These are phyloP conservation scores for Thalassoma bifasciatum DNA, from an alignment of 2,113 vertebrate species.

Conservation along the genomic window DNA sequence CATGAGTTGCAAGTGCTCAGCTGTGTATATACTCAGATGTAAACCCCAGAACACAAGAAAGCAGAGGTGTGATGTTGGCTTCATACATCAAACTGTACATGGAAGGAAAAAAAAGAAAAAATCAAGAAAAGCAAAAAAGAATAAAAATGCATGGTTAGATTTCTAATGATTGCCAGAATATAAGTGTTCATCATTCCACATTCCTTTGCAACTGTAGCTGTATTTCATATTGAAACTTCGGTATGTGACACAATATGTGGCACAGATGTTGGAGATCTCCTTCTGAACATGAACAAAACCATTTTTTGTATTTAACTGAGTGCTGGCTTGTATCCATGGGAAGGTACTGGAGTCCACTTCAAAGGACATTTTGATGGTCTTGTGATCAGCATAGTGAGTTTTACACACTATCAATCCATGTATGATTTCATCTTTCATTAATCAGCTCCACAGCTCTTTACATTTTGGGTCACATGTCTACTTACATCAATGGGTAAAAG, in stretches of 20 bases:
- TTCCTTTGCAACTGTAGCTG: slow-evolving; percentile 55
- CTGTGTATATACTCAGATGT: slow-evolving; percentile 42
- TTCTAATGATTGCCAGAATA: background rate
- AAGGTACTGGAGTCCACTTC: slow-evolving; percentile 38
- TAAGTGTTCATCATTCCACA: slow-evolving; percentile 37
- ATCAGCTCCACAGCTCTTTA: no score
- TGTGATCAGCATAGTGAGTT: background rate
- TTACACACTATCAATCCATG: background rate
- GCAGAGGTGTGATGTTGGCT: slow-evolving; percentile 18
- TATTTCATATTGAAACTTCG: slow-evolving; percentile 68
- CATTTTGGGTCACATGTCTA: no score
- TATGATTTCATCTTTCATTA: background rate
- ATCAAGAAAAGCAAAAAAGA: background rate
- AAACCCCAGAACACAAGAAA: slow-evolving; percentile 33
- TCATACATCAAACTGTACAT: background rate
- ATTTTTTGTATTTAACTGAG: slow-evolving; percentile 50
- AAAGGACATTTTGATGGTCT: slow-evolving; percentile 28
- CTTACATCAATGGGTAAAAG: background rate
- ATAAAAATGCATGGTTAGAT: background rate
- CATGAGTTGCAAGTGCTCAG: slow-evolving; percentile 52
- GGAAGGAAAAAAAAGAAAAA: background rate
- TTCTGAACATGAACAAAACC: slow-evolving; percentile 48
- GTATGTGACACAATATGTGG: slow-evolving; percentile 75
- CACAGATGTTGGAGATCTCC: slow-evolving; percentile 76
- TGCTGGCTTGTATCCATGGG: slow-evolving; percentile 46